Evolutionary conservation across 2,113 vertebrate species (phyloP).

Genomic region (Hippocampus zosterae): DNA sequence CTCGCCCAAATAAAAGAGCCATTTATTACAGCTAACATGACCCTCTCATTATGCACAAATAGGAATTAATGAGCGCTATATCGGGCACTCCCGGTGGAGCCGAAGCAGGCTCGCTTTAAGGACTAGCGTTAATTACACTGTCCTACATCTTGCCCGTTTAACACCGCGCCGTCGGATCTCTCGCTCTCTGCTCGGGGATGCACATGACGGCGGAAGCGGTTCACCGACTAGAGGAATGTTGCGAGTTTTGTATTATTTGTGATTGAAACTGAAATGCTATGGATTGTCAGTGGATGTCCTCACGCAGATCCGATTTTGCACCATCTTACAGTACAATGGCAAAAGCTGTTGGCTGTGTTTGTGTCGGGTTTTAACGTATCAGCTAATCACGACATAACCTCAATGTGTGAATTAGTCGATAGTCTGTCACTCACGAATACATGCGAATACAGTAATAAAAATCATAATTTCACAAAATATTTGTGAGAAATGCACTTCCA

Average conservation of each 20-base stretch:
- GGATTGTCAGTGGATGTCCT: not conserved
- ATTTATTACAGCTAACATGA: constrained; percentile 76
- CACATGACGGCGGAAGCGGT: constrained; percentile 10
- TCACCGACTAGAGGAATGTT: constrained; percentile 14
- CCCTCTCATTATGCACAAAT: constrained; percentile 76
- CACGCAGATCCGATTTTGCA: not conserved
- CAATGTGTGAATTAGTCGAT: no score
- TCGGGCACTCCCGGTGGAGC: constrained; percentile 67
- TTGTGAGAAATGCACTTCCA: no score
- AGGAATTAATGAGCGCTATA: constrained; percentile 76
- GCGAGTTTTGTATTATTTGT: constrained; percentile 1
- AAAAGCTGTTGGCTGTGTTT: not conserved
- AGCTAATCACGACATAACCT: not conserved
- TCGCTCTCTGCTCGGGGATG: constrained; percentile 37
- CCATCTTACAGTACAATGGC: no score
- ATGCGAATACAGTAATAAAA: no score
- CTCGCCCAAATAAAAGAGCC: constrained; percentile 71
- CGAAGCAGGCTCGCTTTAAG: constrained; percentile 75
- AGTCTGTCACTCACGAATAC: no score
- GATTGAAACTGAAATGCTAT: not conserved
- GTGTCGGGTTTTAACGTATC: not conserved
- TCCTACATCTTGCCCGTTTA: constrained; percentile 71
- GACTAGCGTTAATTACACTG: constrained; percentile 74
- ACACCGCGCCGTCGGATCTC: constrained; percentile 53
- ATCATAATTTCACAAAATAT: no score